Percentiles rank a stretch among this genome's conserved stretches.
Conservation (phyloP, 2,888 invertebrate genomes). For the Slavum lentiscoides region DNA sequence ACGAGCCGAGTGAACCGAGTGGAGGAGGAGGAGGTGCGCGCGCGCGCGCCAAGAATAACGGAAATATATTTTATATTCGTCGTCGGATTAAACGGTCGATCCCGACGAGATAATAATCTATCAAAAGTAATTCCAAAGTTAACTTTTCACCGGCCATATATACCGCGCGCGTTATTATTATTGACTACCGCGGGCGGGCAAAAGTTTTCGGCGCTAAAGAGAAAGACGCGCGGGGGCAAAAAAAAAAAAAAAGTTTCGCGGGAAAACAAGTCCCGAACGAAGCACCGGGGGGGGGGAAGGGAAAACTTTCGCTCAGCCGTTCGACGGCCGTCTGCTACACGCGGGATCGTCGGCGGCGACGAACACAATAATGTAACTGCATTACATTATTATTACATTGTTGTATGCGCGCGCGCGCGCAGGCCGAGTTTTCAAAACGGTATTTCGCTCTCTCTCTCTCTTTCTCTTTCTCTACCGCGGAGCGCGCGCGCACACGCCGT, state of each 20-base stretch:
- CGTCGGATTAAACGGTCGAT: slow-evolving; percentile 44
- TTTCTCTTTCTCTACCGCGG: too few relatives aligned
- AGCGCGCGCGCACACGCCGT: not conserved
- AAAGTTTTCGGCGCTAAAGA: slow-evolving; percentile 21
- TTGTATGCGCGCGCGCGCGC: slow-evolving; percentile 23
- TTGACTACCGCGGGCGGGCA: slow-evolving; percentile 39
- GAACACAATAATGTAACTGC: slow-evolving; percentile 41
- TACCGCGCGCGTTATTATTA: not conserved
- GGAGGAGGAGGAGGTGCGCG: not conserved
- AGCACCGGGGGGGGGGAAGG: slow-evolving; percentile 41
- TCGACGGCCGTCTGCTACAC: slow-evolving; percentile 32
- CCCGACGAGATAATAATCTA: slow-evolving; percentile 51
- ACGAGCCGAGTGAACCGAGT: not conserved
- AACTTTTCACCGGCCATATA: not conserved
- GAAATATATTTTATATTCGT: slow-evolving; percentile 49
- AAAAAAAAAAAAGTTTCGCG: slow-evolving; percentile 43
- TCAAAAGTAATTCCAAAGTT: slow-evolving; percentile 49
- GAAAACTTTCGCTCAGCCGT: slow-evolving; percentile 41
- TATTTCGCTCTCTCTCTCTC: slow-evolving; percentile 35
- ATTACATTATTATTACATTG: slow-evolving; percentile 49
- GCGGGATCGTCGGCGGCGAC: slow-evolving; percentile 43
- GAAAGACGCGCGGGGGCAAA: not conserved
- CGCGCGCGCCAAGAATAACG: not conserved
- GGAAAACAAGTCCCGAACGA: slow-evolving; percentile 43
- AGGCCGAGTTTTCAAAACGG: slow-evolving; percentile 37